Conservation (phyloP, 92 coral and sea anemone genomes). For the Epizoanthus illoricatus region DNA sequence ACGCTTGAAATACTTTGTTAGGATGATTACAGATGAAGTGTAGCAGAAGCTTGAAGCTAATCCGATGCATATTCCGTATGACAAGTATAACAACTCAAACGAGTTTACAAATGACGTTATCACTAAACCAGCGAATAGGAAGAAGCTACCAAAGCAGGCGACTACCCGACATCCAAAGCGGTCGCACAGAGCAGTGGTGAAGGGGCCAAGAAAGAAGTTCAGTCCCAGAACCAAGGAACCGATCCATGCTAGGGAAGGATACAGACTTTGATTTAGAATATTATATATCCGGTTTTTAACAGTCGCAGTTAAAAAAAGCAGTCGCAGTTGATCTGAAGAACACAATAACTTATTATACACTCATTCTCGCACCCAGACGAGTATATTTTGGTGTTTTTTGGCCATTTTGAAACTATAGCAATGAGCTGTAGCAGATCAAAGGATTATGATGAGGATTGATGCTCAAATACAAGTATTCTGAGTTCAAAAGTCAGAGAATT, state of each 20-base stretch:
- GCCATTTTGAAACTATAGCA: too few species aligned
- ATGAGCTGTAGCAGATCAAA: too few species aligned
- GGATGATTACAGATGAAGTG: slow-evolving; percentile 1
- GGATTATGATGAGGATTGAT: too few species aligned
- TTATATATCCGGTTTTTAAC: not conserved
- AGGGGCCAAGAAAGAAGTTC: slow-evolving; percentile 48
- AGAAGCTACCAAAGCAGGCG: slow-evolving; percentile 37
- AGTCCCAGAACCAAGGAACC: slow-evolving; percentile 46
- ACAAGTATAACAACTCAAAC: slow-evolving; percentile 6
- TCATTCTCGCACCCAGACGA: too few species aligned
- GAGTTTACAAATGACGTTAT: slow-evolving; percentile 44
- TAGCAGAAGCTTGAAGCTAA: slow-evolving; percentile 12
- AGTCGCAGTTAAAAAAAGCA: too few species aligned
- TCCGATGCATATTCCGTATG: slow-evolving; percentile 4
- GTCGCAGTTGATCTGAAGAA: too few species aligned
- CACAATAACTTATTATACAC: too few species aligned
- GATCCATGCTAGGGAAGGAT: slow-evolving; percentile 42
- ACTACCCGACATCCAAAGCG: slow-evolving; percentile 47
- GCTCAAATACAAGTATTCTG: too few species aligned
- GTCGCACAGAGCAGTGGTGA: slow-evolving; percentile 50
- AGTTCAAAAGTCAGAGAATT: too few species aligned
- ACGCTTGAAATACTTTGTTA: slow-evolving; percentile 12
- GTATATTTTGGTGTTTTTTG: too few species aligned
- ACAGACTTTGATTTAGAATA: not conserved
- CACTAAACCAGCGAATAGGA: slow-evolving; percentile 41